Percentiles rank a stretch among this genome's conserved stretches.
Conservation (phyloP, 2,888 invertebrate species). For the Drosophila kuntzei region DNA sequence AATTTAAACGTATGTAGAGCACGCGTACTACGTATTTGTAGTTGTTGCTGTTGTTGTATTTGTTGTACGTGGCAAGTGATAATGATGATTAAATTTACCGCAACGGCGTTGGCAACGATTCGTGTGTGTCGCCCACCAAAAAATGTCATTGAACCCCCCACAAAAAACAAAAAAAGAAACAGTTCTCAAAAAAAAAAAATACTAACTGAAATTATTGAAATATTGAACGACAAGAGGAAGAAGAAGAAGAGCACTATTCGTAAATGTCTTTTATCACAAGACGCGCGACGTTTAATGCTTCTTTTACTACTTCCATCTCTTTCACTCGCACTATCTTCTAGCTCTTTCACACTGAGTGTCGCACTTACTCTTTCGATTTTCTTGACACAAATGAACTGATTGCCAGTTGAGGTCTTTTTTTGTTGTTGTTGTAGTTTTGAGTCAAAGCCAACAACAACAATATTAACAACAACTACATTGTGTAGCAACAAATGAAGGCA, state of each 20-base stretch:
- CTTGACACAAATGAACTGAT: constrained; percentile 62
- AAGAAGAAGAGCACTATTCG: constrained; percentile 16
- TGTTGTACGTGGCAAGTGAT: constrained; percentile 41
- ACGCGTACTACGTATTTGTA: neutral
- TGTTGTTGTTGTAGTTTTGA: too few species aligned
- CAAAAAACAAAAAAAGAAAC: constrained; percentile 25
- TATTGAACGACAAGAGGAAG: constrained; percentile 58
- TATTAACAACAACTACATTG: constrained; percentile 9
- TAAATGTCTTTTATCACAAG: constrained; percentile 62
- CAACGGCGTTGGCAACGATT: constrained; percentile 34
- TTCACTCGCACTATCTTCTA: neutral
- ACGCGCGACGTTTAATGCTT: constrained; percentile 36
- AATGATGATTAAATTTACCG: constrained; percentile 75
- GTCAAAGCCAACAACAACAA: constrained; percentile 30
- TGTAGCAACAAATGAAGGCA: constrained; percentile 15
- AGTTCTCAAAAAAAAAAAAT: constrained; percentile 17
- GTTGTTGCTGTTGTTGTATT: neutral
- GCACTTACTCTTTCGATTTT: constrained; percentile 40
- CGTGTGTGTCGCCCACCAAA: constrained; percentile 45
- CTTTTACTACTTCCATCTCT: neutral
- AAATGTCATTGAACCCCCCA: constrained; percentile 69
- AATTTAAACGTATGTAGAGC: neutral
- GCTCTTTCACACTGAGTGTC: constrained; percentile 11
- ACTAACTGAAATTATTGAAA: constrained; percentile 59
- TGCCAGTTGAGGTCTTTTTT: constrained; percentile 36